phyloP scores from a whole-genome alignment of 1,140 invertebrate species.

The Bombus superbus region DNA sequence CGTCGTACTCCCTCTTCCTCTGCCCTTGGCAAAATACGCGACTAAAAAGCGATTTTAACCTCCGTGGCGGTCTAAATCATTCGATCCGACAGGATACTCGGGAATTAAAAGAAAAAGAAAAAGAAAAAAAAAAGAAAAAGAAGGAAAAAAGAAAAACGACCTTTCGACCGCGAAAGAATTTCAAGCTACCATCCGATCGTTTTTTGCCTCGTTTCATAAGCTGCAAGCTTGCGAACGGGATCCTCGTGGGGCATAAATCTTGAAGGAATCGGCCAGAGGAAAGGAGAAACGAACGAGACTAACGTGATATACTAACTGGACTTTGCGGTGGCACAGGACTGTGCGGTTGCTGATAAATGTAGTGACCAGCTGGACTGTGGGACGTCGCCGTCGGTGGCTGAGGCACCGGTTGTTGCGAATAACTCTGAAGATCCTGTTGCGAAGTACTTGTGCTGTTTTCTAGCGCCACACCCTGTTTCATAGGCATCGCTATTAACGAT shows the following conservation, averaged over 20 bases:
- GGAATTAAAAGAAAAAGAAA: no score
- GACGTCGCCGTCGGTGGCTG: constrained; percentile 82
- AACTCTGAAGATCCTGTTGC: constrained; percentile 80
- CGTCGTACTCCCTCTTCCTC: not conserved
- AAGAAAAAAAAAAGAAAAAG: no score
- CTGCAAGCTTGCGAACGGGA: not conserved
- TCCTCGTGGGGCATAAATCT: not conserved
- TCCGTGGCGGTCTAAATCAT: no score
- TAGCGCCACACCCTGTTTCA: constrained; percentile 84
- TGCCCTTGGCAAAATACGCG: not conserved
- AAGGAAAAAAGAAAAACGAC: no score
- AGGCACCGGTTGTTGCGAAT: constrained; percentile 76
- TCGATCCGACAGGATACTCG: no score
- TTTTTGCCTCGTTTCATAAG: no score
- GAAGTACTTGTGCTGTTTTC: constrained; percentile 85
- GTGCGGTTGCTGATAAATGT: constrained; percentile 80
- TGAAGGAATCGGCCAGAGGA: not conserved
- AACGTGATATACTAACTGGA: constrained; percentile 75
- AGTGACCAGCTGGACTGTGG: constrained; percentile 78
- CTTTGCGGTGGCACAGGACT: constrained; percentile 80
- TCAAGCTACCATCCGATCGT: not conserved
- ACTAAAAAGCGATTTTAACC: no score
- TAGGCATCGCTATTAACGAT: constrained; percentile 70
- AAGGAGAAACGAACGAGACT: not conserved
- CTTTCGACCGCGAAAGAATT: not conserved